phyloP scores from a whole-genome alignment of 2,888 invertebrate genomes.

The Apodemia zela region DNA sequence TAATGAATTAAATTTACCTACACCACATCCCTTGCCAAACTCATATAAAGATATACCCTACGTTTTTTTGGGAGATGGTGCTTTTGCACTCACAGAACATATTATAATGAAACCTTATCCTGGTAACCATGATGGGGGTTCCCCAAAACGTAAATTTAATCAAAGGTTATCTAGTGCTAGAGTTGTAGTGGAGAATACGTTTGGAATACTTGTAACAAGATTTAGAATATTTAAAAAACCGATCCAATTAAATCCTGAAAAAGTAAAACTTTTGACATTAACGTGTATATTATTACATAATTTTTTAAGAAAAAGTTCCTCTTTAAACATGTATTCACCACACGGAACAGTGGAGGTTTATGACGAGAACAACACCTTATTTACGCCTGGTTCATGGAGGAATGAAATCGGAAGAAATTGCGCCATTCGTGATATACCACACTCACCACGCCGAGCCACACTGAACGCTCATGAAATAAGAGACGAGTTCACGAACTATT shows the following conservation, averaged over 20 bases:
- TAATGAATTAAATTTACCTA: constrained; percentile 20
- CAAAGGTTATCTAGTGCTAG: constrained; percentile 17
- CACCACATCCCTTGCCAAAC: background rate
- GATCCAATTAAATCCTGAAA: constrained; percentile 26
- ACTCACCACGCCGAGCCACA: constrained; percentile 17
- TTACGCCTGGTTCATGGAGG: constrained; percentile 14
- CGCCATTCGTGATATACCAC: constrained; percentile 8
- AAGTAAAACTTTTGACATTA: constrained; percentile 26
- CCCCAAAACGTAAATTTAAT: constrained; percentile 9
- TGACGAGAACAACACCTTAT: constrained; percentile 9
- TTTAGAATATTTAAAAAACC: constrained; percentile 30
- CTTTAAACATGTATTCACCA: constrained; percentile 12
- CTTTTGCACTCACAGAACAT: constrained; percentile 28
- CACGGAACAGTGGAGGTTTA: constrained; percentile 4
- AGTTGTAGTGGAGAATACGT: constrained; percentile 33
- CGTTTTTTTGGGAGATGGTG: constrained; percentile 30
- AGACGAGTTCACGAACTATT: constrained; percentile 17
- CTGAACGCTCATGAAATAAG: constrained; percentile 21
- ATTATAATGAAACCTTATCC: constrained; percentile 34
- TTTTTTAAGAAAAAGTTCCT: constrained; percentile 12
- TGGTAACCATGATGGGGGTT: constrained; percentile 22
- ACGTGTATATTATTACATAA: constrained; percentile 18
- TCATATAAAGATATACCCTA: background rate
- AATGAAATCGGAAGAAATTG: constrained; percentile 10
- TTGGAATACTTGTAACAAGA: constrained; percentile 27